phyloP scores from a whole-genome alignment of 2,797 vertebrate genomes.

The Myoxocephalus aenaeus region DNA sequence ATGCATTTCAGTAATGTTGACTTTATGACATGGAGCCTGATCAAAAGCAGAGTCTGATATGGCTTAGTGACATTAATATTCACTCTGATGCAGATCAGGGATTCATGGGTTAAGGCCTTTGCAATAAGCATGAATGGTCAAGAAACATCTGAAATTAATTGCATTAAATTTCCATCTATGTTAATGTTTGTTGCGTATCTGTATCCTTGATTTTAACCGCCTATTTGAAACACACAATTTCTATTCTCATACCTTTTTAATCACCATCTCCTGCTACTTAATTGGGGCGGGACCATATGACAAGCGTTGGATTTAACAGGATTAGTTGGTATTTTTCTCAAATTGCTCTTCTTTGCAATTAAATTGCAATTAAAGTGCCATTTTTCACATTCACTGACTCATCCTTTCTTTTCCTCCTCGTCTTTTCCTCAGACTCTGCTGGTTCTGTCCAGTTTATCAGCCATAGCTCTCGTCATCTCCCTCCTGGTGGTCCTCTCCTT shows the following conservation, averaged over 20 bases:
- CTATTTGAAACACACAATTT: constrained; percentile 4
- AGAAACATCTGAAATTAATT: constrained; percentile 5
- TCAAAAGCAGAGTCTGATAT: constrained; percentile 54
- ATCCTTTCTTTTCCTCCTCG: constrained; percentile 23
- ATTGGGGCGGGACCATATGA: constrained; percentile 45
- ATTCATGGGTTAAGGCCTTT: constrained; percentile 42
- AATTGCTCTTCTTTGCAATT: constrained; percentile 26
- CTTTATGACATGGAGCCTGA: constrained; percentile 62
- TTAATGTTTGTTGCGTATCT: not conserved
- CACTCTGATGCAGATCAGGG: constrained; percentile 12
- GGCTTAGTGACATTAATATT: constrained; percentile 61
- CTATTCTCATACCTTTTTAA: constrained; percentile 42
- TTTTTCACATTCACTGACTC: constrained; percentile 48
- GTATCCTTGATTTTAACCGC: not conserved
- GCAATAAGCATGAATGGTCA: constrained; percentile 9
- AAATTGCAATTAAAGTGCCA: constrained; percentile 51
- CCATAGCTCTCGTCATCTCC: constrained; percentile 83
- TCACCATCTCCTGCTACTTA: constrained; percentile 55
- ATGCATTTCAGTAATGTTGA: constrained; percentile 70
- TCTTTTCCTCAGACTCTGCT: constrained; percentile 82
- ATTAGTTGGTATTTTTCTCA: constrained; percentile 56
- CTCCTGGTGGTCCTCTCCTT: constrained; percentile 85
- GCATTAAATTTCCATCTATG: not conserved
- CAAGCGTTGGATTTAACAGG: constrained; percentile 50
- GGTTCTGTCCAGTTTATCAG: constrained; percentile 84